Percentiles rank a stretch among this genome's conserved stretches.
These are phyloP conservation scores for Harmothoe impar DNA, from an alignment of 2,888 invertebrate species.

Conservation along the genomic window DNA sequence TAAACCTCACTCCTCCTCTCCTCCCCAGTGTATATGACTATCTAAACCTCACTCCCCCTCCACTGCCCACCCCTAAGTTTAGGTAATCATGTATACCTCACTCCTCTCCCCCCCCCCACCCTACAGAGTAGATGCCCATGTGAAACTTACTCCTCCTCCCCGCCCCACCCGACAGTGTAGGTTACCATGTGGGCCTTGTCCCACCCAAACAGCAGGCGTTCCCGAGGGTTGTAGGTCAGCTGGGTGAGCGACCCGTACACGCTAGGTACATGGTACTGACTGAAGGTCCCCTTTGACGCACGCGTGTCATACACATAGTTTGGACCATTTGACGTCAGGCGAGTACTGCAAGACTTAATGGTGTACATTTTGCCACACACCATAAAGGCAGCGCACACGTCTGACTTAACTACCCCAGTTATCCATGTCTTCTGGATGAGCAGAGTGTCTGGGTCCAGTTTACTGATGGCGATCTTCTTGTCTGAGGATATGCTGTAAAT, in stretches of 20 bases:
- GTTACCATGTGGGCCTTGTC: constrained; percentile 21
- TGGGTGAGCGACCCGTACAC: background rate
- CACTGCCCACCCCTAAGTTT: too few species aligned
- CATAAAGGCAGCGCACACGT: constrained; percentile 28
- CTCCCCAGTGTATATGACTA: background rate
- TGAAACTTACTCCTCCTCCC: too few species aligned
- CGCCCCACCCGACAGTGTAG: background rate
- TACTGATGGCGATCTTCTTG: constrained; percentile 36
- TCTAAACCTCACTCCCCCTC: too few species aligned
- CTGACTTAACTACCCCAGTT: background rate
- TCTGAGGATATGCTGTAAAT: background rate
- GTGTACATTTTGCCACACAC: constrained; percentile 49
- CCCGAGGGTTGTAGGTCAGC: constrained; percentile 44
- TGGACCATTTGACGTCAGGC: background rate
- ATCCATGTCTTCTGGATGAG: background rate
- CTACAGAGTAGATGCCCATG: too few species aligned
- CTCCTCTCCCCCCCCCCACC: too few species aligned
- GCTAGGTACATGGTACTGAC: background rate
- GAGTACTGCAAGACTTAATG: background rate
- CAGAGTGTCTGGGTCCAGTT: background rate
- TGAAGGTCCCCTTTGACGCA: background rate
- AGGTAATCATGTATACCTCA: too few species aligned
- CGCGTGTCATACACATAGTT: constrained; percentile 45
- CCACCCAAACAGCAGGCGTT: constrained; percentile 17
- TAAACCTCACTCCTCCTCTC: background rate